Conservation (phyloP, 2,113 vertebrate genomes). For the Ceyx cyanopectus region DNA sequence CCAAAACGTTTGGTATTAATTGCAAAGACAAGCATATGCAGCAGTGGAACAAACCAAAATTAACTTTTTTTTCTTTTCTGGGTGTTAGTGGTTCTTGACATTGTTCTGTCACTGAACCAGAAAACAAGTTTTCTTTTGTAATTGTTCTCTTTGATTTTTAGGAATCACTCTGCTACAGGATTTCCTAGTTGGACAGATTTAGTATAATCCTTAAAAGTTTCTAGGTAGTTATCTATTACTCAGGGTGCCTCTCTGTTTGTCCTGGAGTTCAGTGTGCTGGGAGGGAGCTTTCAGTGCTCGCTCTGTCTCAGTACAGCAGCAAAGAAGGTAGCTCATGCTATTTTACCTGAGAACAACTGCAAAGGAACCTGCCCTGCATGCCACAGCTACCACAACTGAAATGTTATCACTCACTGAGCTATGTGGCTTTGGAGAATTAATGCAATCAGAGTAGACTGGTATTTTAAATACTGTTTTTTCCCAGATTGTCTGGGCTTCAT, state of each 20-base stretch:
- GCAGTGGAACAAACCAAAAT: background rate
- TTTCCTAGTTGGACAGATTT: background rate
- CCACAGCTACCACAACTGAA: background rate
- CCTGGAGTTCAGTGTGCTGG: background rate
- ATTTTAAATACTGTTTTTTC: background rate
- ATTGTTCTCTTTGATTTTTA: background rate
- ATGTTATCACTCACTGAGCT: background rate
- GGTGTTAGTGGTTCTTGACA: background rate
- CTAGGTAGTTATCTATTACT: background rate
- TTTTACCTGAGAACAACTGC: background rate
- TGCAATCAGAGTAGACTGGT: background rate
- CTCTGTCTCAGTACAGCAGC: background rate
- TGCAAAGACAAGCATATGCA: background rate
- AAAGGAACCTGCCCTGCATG: background rate
- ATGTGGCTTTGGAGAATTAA: background rate
- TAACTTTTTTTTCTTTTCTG: background rate
- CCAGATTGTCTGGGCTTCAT: background rate
- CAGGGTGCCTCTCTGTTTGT: accelerated
- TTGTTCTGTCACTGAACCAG: background rate
- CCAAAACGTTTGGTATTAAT: background rate
- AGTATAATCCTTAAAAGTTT: background rate
- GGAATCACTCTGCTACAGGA: background rate
- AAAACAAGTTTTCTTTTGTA: background rate
- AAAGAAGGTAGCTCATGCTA: background rate
- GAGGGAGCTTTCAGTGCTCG: background rate